Base-by-base conservation (phyloP, 2,113 vertebrate genomes). In the Pogonocichla stellata region DNA sequence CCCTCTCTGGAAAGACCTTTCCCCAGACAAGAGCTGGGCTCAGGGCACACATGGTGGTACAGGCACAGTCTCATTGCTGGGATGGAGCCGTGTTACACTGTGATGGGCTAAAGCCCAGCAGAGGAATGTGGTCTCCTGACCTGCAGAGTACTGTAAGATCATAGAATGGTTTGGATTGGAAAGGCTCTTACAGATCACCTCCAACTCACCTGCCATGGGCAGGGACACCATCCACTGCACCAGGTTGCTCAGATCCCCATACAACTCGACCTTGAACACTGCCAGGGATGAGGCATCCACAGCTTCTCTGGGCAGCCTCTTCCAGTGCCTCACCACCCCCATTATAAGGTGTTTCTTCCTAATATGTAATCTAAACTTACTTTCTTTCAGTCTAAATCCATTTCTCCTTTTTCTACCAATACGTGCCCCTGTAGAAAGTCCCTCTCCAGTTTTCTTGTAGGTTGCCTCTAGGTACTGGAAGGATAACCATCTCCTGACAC, bases 1-100 rank as follows among this genome's bases (percentile, higher is more conserved):
- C 18, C 8, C n/a, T 13, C n/a, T 26, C 54, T n/a, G 9, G 34
- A 69, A 90, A 88, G 67, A 80, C 20, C 8, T 12, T 34, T 74
- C 7, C 29, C 15, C 25, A 67, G 26, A 40, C 51, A 48, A 60
- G 13, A 0, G 4, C 19, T 0, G 0, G 45, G 26, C 43, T 51
- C 69, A 47, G 22, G 28, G 25, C 33, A 61, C 2, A 2, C 1
- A 2, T 11, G 40, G 40, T 4, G 2, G 54, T 23, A 43, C 1
- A 3, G 58, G n/a, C 23, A 8, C 43, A 42, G 42, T 9, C 15
- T 47, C 0, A 0, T 5, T 40, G 67, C 43, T 22, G 65, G n/a
- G 51, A 28, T 5, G 4, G 48, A 67, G 24, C 33, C 12, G 20
- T 14, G 0, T 53, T 40, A 18, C 6, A 8, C 25, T 19, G 45